Conservation (phyloP, 2,797 vertebrate genomes). For the Tinamus major region DNA sequence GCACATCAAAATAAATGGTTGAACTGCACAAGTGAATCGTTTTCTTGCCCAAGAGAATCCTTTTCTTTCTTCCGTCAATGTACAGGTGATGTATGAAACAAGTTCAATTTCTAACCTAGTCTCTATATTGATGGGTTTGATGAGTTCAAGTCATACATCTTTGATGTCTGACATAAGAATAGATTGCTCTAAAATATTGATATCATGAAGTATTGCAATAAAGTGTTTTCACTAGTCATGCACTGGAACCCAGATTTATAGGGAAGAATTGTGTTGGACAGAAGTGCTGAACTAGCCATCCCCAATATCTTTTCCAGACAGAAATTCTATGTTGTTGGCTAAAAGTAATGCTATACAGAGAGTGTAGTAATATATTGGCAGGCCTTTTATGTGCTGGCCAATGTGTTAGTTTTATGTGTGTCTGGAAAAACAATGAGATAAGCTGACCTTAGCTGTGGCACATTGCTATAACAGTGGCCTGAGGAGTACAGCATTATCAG, state of each 20-base stretch:
- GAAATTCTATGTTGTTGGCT: constrained; percentile 34
- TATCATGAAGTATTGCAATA: constrained; percentile 14
- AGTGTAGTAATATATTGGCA: not conserved
- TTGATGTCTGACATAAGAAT: constrained; percentile 18
- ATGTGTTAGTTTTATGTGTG: not conserved
- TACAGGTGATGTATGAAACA: not conserved
- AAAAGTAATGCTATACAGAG: constrained; percentile 29
- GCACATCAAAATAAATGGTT: not conserved
- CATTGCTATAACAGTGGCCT: not conserved
- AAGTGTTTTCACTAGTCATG: not conserved
- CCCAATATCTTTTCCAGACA: constrained; percentile 37
- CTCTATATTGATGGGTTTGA: constrained; percentile 27
- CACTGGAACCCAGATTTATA: constrained; percentile 25
- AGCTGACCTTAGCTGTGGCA: not conserved
- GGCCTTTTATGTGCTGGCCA: not conserved
- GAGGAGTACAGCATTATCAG: not conserved
- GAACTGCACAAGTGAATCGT: not conserved
- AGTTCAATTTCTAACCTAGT: not conserved
- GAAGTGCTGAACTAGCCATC: constrained; percentile 7
- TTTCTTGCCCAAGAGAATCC: not conserved
- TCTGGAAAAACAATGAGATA: not conserved
- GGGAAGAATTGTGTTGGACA: constrained; percentile 27
- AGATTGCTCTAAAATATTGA: constrained; percentile 7
- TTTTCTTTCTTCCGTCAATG: not conserved
- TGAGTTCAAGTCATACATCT: constrained; percentile 20